Conservation (phyloP, 2,113 vertebrate genomes). For the Nothocercus julius region DNA sequence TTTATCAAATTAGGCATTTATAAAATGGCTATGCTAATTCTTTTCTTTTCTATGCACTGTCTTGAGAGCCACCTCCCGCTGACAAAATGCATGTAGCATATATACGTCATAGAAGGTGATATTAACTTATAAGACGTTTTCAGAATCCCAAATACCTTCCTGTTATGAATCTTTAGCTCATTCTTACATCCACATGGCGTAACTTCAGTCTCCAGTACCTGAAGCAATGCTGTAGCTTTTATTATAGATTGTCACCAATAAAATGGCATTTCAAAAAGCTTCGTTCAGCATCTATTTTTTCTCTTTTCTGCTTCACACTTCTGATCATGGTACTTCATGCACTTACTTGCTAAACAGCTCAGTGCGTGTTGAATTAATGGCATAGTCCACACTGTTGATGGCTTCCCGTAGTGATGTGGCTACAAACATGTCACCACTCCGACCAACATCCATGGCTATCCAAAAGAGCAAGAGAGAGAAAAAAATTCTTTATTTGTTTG, state of each 20-base stretch:
- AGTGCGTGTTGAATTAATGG: constrained; percentile 75
- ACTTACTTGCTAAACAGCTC: constrained; percentile 77
- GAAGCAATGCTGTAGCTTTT: rapidly evolving
- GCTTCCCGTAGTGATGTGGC: constrained; percentile 74
- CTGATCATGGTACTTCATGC: rapidly evolving
- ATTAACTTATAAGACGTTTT: rapidly evolving
- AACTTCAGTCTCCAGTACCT: not conserved
- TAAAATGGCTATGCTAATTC: not conserved
- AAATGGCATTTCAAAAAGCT: not conserved
- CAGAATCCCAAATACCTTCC: not conserved
- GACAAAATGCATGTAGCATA: not conserved
- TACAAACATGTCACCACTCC: constrained; percentile 73
- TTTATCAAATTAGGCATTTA: not conserved
- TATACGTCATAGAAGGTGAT: not conserved
- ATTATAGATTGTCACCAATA: rapidly evolving
- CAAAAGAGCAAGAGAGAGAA: not conserved
- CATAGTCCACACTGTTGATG: constrained; percentile 77
- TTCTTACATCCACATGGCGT: rapidly evolving
- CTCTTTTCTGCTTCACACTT: not conserved
- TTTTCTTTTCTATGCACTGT: not conserved
- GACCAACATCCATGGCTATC: constrained; percentile 52
- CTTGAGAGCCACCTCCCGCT: not conserved
- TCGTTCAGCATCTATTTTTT: not conserved
- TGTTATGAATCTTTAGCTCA: not conserved
- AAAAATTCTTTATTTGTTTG: not conserved